These are phyloP conservation scores for Trichechus manatus DNA, from an alignment of 2,113 vertebrate genomes.

Conservation along the genomic window DNA sequence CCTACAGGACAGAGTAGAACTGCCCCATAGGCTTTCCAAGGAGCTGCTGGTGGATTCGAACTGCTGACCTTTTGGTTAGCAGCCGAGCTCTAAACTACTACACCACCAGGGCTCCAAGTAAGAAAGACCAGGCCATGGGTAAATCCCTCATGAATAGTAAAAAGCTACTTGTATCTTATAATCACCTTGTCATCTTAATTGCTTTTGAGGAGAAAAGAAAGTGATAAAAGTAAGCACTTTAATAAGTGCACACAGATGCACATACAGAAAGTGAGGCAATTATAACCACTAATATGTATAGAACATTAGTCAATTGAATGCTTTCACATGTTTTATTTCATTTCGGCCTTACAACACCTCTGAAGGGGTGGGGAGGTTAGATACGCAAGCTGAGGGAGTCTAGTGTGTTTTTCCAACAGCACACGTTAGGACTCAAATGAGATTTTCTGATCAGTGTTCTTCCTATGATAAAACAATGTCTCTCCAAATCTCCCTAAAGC, in stretches of 20 bases:
- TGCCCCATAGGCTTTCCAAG: too few species aligned
- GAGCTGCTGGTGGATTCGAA: too few species aligned
- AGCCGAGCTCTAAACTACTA: too few species aligned
- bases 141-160: neutral
- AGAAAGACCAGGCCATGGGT: neutral
- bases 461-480: neutral
- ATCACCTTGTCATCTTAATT: neutral
- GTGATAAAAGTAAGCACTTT: neutral
- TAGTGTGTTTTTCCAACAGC: neutral
- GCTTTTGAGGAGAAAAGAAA: neutral
- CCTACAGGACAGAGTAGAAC: too few species aligned
- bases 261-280: neutral
- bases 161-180: neutral
- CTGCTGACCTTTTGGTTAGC: too few species aligned
- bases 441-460: neutral
- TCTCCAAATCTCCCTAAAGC: neutral
- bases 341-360: neutral
- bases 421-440: neutral
- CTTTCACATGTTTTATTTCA: neutral
- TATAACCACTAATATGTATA: neutral
- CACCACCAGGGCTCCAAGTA: neutral
- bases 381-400: neutral
- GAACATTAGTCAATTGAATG: neutral
- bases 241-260: neutral
- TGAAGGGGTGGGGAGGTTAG: neutral